A percentile compares a stretch with the other conserved stretches of the same genome.
Evolutionary conservation across 2,113 vertebrate species (phyloP).

Genomic region (Dasyprocta punctata): DNA sequence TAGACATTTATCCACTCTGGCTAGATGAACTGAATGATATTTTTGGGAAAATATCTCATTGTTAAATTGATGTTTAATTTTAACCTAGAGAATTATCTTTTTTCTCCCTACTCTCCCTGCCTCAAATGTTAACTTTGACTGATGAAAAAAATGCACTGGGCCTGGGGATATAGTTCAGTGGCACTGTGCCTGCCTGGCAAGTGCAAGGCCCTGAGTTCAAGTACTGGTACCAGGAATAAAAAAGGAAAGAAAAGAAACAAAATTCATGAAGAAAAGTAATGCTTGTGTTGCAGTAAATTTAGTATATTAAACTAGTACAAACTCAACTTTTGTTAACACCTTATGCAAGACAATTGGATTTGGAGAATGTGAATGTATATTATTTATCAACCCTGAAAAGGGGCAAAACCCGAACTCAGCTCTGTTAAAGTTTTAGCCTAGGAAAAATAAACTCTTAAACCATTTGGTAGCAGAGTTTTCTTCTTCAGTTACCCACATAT

Average conservation of each 20-base stretch:
- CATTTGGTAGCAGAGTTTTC: background rate
- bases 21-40: background rate
- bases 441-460: background rate
- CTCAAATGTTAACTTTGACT: background rate
- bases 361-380: background rate
- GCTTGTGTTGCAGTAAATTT: background rate
- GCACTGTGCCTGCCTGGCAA: too few relatives aligned
- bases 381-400: background rate
- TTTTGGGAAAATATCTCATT: background rate
- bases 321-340: background rate
- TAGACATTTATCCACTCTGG: background rate
- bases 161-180: too few relatives aligned
- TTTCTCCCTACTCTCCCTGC: background rate
- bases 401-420: background rate
- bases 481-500: background rate
- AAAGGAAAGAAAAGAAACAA: background rate
- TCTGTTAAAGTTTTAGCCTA: background rate
- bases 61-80: background rate
- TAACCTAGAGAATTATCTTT: background rate
- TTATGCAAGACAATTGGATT: background rate
- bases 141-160: background rate
- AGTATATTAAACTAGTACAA: background rate
- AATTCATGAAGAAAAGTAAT: background rate
- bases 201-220: too few relatives aligned
- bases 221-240: too few relatives aligned